Evolutionary conservation across 2,113 vertebrate genomes (phyloP).

Genomic region (Tachysurus fulvidraco): DNA sequence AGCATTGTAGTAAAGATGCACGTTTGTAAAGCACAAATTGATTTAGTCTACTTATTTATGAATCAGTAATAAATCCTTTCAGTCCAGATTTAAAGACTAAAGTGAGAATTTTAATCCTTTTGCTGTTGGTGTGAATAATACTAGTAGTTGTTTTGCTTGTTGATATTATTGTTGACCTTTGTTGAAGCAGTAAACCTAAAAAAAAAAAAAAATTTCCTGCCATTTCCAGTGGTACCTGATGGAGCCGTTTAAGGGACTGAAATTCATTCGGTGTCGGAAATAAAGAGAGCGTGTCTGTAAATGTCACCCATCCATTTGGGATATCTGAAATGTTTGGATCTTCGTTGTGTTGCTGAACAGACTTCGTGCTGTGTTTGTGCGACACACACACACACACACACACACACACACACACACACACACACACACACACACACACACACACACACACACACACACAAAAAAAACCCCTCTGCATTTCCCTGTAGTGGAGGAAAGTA

Average conservation of each 20-base stretch:
- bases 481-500: conserved; percentile 39
- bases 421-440: neutral
- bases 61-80: neutral
- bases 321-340: conserved; percentile 44
- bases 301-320: conserved; percentile 39
- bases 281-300: conserved; percentile 39
- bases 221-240: conserved; percentile 12
- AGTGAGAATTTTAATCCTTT: neutral
- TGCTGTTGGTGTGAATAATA: neutral
- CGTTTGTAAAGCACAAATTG: neutral
- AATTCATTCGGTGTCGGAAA: conserved; percentile 23
- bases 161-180: conserved; percentile 28
- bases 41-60: neutral
- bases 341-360: conserved; percentile 39
- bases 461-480: neutral
- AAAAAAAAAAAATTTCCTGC: neutral
- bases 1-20: neutral
- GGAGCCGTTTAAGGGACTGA: conserved; percentile 9
- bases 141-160: neutral
- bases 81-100: neutral
- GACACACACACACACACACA: neutral
- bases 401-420: conserved; percentile 7
- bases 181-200: neutral
- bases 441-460: neutral
- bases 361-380: conserved; percentile 45